These are phyloP conservation scores for Holothuria leucospilota DNA, from an alignment of 53 echinoderm and acorn worm genomes.

Conservation along the genomic window DNA sequence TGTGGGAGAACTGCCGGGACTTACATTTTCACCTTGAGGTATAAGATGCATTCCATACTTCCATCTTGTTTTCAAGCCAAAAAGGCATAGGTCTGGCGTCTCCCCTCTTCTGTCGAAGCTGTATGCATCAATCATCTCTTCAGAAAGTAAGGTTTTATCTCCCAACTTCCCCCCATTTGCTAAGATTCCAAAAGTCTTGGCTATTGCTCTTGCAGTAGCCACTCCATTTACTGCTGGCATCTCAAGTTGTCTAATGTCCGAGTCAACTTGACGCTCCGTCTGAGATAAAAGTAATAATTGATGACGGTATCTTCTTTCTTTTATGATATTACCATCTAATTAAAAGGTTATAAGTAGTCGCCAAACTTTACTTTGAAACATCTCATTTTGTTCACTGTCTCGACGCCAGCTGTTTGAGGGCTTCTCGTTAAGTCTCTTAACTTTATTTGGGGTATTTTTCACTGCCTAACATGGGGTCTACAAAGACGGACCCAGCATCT, in stretches of 20 bases:
- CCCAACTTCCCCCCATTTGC: slow-evolving; percentile 39
- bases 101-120: not conserved
- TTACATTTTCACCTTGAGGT: not conserved
- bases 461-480: too few relatives aligned
- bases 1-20: not conserved
- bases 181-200: slow-evolving; percentile 61
- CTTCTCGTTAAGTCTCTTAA: too few relatives aligned
- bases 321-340: too few relatives aligned
- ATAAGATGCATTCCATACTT: slow-evolving; percentile 39
- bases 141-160: not conserved
- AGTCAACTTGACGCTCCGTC: not conserved
- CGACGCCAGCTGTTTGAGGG: too few relatives aligned
- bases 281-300: not conserved
- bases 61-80: not conserved
- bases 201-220: slow-evolving; percentile 56
- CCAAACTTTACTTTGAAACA: too few relatives aligned
- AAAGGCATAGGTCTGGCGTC: not conserved
- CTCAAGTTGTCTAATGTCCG: not conserved
- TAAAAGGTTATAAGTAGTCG: too few relatives aligned
- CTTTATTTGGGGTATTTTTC: too few relatives aligned
- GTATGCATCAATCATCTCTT: not conserved
- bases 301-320: too few relatives aligned
- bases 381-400: too few relatives aligned
- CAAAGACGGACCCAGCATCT: too few relatives aligned
- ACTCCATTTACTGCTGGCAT: not conserved